A percentile compares a stretch with the other conserved stretches of the same genome.
Evolutionary conservation across 2,113 vertebrate species (phyloP).

Genomic region (Pseudorectes ferrugineus): DNA sequence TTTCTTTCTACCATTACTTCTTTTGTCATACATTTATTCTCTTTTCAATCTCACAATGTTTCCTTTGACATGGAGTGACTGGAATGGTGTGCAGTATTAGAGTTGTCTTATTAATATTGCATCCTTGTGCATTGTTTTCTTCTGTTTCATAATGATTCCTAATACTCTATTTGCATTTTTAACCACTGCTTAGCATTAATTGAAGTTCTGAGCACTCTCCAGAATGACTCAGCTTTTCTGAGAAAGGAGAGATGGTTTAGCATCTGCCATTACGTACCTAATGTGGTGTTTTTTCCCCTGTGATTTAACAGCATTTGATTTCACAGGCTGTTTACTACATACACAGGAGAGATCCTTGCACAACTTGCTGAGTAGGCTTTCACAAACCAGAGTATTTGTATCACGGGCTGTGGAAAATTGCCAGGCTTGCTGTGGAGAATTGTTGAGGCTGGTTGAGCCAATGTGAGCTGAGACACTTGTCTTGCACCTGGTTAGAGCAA

Average conservation of each 20-base stretch:
- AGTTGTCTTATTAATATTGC: not conserved
- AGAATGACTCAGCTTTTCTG: not conserved
- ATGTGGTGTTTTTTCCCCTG: not conserved
- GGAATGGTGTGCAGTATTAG: not conserved
- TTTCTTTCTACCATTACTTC: not conserved
- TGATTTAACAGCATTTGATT: not conserved
- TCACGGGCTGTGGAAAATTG: not conserved
- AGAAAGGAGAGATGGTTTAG: not conserved
- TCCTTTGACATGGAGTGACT: not conserved
- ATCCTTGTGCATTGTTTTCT: not conserved
- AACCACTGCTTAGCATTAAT: not conserved
- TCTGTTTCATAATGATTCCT: not conserved
- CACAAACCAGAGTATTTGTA: not conserved
- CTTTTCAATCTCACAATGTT: not conserved
- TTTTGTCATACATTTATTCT: not conserved
- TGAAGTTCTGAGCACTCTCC: not conserved
- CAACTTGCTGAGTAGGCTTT: not conserved
- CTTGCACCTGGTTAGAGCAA: not conserved
- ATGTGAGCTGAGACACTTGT: accelerated
- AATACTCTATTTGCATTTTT: not conserved
- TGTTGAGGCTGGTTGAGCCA: not conserved
- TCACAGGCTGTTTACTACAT: not conserved
- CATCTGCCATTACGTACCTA: not conserved
- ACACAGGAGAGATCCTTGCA: not conserved
- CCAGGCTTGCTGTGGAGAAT: not conserved